These are phyloP conservation scores for Drepana falcataria DNA, from an alignment of 2,888 invertebrate species.

Conservation along the genomic window DNA sequence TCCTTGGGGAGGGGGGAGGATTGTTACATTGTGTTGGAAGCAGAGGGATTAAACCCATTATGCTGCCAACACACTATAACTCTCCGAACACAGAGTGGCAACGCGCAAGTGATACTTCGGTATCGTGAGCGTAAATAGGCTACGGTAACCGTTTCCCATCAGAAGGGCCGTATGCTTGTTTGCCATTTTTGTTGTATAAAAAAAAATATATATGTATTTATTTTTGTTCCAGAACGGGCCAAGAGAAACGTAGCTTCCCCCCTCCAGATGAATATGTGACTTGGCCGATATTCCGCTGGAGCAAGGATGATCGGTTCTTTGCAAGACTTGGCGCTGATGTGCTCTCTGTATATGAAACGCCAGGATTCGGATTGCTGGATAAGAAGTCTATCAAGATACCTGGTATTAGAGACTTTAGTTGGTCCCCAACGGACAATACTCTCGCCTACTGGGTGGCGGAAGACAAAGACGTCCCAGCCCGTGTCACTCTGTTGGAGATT, in stretches of 20 bases:
- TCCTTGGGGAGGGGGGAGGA: no score
- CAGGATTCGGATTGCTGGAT: conserved; percentile 95
- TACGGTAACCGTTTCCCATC: no score
- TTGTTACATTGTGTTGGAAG: no score
- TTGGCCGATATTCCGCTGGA: conserved; percentile 99
- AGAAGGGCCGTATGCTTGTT: not conserved
- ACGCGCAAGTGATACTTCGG: no score
- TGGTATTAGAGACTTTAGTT: conserved; percentile 95
- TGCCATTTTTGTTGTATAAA: not conserved
- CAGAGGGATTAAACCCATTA: no score
- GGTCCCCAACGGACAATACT: conserved; percentile 98
- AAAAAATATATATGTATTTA: not conserved
- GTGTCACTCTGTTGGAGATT: conserved; percentile 94
- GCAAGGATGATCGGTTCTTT: conserved; percentile 96
- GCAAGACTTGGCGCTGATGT: conserved; percentile 91
- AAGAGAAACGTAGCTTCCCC: conserved; percentile 93
- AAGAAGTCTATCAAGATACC: conserved; percentile 95
- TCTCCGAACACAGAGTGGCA: no score
- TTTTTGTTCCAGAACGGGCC: conserved; percentile 82
- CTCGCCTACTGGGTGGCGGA: conserved; percentile 99
- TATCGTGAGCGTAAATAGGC: no score
- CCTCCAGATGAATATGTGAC: conserved; percentile 89
- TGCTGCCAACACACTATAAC: no score
- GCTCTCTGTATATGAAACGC: conserved; percentile 97
- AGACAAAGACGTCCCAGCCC: conserved; percentile 96